Percentiles rank a stretch among this genome's conserved stretches.
Evolutionary conservation across 2,113 vertebrate genomes (phyloP).

Genomic region (Pagrus major): DNA sequence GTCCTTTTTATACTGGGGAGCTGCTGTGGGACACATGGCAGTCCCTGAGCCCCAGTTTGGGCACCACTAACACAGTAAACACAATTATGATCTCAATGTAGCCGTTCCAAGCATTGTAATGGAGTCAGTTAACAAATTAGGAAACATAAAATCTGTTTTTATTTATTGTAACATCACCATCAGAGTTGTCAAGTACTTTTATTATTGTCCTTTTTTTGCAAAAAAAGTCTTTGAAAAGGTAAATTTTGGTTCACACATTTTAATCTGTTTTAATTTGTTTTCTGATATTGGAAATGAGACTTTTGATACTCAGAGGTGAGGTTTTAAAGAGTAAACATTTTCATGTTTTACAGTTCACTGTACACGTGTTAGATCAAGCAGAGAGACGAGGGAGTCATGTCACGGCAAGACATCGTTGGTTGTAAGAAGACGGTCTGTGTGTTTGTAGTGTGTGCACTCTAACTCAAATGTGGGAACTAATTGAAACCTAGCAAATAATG

Average conservation of each 20-base stretch:
- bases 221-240: background rate
- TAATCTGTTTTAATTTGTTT: background rate
- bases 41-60: slow-evolving; percentile 20
- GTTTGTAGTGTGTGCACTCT: background rate
- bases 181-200: background rate
- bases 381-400: slow-evolving; percentile 3
- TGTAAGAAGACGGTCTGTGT: slow-evolving; percentile 1
- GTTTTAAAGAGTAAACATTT: slow-evolving; percentile 12
- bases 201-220: background rate
- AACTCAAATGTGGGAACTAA: background rate
- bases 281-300: background rate
- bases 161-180: background rate
- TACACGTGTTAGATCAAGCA: slow-evolving; percentile 20
- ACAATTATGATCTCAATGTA: background rate
- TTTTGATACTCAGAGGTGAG: background rate
- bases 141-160: background rate
- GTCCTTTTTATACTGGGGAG: background rate
- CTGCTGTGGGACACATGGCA: background rate
- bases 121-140: background rate
- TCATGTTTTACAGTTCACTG: background rate
- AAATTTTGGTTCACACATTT: background rate
- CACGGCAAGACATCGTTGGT: background rate
- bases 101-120: background rate
- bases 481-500: background rate
- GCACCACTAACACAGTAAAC: slow-evolving; percentile 1